These are phyloP conservation scores for Hippocampus comes DNA, from an alignment of 2,113 vertebrate genomes.

Conservation along the genomic window DNA sequence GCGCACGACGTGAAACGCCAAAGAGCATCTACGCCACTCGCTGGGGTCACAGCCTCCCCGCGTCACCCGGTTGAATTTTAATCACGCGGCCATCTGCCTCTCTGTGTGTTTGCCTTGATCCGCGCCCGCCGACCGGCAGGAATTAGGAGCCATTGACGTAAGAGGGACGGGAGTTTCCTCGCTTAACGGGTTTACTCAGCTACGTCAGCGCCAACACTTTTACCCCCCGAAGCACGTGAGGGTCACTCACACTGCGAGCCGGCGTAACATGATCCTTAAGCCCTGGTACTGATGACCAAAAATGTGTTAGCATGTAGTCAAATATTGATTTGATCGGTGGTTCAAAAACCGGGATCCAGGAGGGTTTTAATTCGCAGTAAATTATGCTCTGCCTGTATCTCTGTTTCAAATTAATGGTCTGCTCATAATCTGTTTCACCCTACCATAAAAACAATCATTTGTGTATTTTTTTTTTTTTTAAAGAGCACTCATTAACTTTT, in stretches of 20 bases:
- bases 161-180: slow-evolving; percentile 51
- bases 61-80: slow-evolving; percentile 45
- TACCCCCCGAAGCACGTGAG: slow-evolving; percentile 23
- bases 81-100: slow-evolving; percentile 59
- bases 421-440: too few species aligned
- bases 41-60: slow-evolving; percentile 10
- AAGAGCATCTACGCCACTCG: not conserved
- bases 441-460: too few species aligned
- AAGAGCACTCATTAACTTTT: too few species aligned
- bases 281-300: not conserved
- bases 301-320: not conserved
- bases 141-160: slow-evolving; percentile 59
- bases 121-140: slow-evolving; percentile 25
- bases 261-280: not conserved
- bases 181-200: slow-evolving; percentile 43
- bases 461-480: too few species aligned
- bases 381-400: too few species aligned
- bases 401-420: too few species aligned
- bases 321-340: too few species aligned
- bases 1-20: slow-evolving; percentile 16
- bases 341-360: too few species aligned
- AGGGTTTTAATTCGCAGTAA: too few species aligned
- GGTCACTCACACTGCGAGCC: slow-evolving; percentile 28
- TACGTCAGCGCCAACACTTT: slow-evolving; percentile 18
- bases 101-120: slow-evolving; percentile 40